phyloP scores from a whole-genome alignment of 1,140 invertebrate species.

The Hypsibius dujardini region DNA sequence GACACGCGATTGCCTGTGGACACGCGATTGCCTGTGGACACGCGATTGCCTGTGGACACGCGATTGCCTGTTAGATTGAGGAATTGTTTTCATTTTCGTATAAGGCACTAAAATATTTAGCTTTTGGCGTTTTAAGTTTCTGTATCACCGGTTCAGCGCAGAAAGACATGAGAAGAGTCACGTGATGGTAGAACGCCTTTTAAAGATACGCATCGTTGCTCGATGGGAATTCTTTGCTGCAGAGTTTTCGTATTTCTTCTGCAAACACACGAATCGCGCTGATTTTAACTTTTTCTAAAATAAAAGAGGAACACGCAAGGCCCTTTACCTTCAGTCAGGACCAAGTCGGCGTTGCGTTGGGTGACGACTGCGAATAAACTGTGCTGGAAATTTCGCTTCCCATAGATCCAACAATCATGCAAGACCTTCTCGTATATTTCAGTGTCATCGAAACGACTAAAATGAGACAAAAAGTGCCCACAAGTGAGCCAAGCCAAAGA shows the following conservation, averaged over 20 bases:
- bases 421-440: conserved; percentile 10
- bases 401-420: not conserved
- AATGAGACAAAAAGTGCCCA: not conserved
- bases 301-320: not conserved
- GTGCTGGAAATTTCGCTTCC: not conserved
- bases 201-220: not conserved
- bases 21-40: too few relatives aligned
- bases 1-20: too few relatives aligned
- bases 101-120: too few relatives aligned
- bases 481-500: not conserved
- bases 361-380: not conserved
- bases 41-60: too few relatives aligned
- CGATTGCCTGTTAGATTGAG: too few relatives aligned
- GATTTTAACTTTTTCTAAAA: too few relatives aligned
- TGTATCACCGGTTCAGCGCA: too few relatives aligned
- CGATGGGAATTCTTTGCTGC: not conserved
- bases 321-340: not conserved
- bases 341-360: conserved; percentile 8
- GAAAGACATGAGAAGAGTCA: too few relatives aligned
- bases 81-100: too few relatives aligned
- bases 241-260: not conserved
- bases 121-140: too few relatives aligned
- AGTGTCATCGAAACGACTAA: not conserved
- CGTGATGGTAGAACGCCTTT: too few relatives aligned
- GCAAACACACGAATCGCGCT: not conserved